phyloP scores from a whole-genome alignment of 2,888 invertebrate species.

The Yponomeuta plumbellus region DNA sequence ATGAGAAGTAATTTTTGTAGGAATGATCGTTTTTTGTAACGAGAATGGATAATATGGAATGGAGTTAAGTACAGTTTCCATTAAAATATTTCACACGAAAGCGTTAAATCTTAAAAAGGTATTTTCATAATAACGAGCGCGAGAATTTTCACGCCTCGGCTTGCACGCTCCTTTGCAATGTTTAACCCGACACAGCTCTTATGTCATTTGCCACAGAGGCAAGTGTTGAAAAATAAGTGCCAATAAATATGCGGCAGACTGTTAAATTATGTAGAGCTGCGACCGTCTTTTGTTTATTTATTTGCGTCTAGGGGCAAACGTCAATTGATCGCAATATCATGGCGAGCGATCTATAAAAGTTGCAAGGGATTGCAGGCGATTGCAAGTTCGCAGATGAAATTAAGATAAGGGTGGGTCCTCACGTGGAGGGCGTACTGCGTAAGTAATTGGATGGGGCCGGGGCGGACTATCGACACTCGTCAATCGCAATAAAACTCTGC shows the following conservation, averaged over 20 bases:
- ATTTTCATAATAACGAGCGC: background rate
- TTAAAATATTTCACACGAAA: background rate
- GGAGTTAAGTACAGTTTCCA: background rate
- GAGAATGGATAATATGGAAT: background rate
- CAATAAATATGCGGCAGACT: background rate
- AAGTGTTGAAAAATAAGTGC: background rate
- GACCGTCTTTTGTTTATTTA: constrained; percentile 3
- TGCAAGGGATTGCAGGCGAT: constrained; percentile 26
- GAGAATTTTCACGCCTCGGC: background rate
- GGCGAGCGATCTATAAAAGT: constrained; percentile 13
- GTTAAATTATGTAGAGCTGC: background rate
- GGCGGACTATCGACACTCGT: constrained; percentile 56
- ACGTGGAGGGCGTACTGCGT: constrained; percentile 42
- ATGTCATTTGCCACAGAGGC: background rate
- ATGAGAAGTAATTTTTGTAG: background rate
- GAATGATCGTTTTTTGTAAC: background rate
- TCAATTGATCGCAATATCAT: constrained; percentile 9
- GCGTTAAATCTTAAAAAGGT: background rate
- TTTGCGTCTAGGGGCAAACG: constrained; percentile 1
- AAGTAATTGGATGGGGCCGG: constrained; percentile 68
- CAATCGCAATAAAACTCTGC: constrained; percentile 68
- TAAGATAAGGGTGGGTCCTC: constrained; percentile 55
- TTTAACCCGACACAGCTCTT: background rate
- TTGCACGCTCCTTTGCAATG: background rate
- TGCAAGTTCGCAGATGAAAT: constrained; percentile 62